Evolutionary conservation across 2,797 vertebrate genomes (phyloP).

Genomic region (Xenentodon cancila): DNA sequence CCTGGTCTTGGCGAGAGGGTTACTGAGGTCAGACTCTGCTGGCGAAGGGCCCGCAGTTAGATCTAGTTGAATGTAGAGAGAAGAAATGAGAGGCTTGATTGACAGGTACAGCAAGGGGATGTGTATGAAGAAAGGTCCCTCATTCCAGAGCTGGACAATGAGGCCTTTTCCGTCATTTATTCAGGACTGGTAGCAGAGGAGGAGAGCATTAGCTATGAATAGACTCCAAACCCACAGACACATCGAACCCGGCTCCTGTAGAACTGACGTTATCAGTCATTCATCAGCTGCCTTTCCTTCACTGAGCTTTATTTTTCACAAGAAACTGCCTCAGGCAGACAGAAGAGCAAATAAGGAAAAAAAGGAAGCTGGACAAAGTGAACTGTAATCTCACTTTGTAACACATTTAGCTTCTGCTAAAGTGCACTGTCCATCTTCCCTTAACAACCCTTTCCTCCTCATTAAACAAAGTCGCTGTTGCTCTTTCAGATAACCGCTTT

Average conservation of each 20-base stretch:
- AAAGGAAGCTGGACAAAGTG: slow-evolving; percentile 1
- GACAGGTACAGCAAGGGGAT: slow-evolving; percentile 20
- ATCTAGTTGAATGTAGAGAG: no score
- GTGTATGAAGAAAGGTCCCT: slow-evolving; percentile 10
- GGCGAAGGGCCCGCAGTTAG: no score
- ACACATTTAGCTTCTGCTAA: slow-evolving; percentile 12
- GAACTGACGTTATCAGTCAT: slow-evolving; percentile 11
- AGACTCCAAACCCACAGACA: slow-evolving; percentile 33
- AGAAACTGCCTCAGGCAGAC: slow-evolving; percentile 15
- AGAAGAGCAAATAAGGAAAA: slow-evolving; percentile 20
- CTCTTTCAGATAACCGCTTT: background rate
- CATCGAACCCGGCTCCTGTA: slow-evolving; percentile 29
- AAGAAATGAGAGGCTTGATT: slow-evolving; percentile 18
- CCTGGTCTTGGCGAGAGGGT: slow-evolving; percentile 6
- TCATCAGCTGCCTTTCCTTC: slow-evolving; percentile 28
- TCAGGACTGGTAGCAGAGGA: no score
- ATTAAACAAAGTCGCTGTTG: background rate
- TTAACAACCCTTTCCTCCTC: background rate
- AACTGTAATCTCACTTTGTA: slow-evolving; percentile 7
- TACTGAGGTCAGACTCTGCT: slow-evolving; percentile 28
- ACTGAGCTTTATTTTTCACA: slow-evolving; percentile 24
- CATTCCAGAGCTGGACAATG: slow-evolving; percentile 10
- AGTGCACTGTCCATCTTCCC: slow-evolving; percentile 1
- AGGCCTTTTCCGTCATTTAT: background rate
- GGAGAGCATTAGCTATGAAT: slow-evolving; percentile 17